Base-by-base conservation (phyloP, 2,888 invertebrate genomes). In the Tenthredo scrophulariae region DNA sequence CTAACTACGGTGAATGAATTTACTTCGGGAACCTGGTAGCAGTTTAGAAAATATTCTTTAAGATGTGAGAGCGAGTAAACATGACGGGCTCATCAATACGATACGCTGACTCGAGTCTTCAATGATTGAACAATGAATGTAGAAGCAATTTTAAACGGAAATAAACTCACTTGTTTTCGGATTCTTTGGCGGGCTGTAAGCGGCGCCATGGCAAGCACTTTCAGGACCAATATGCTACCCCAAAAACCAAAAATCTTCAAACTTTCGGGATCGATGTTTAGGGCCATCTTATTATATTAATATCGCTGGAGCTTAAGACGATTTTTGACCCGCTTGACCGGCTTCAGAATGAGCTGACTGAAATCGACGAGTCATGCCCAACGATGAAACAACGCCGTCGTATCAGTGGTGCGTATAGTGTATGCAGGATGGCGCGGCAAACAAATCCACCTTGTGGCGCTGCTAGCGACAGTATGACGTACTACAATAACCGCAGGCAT, bases 161-260 rank as follows among this genome's bases (percentile, higher is more conserved):
- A 18, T 26, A 40, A 62, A 82, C 82, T 82, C 29, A 91, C 92
- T 87, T 87, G 88, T 50, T 92, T 92, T 5, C 79, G 3, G 62
- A 91, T 89, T 86, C 92, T 89, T 3, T 87, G 85, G 33, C 86
- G 88, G 0, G 65, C 89, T 1, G 91, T 92, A 26, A 91, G 79
- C 0, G 83, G 0, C 7, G 70, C 2, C 90, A 92, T 89, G 0
- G 84, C 86, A 37, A 92, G 5, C 4, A 91, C 15, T 87, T 92
- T 92, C 1, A 92, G 46, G 10, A 88, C 88, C 18, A 92, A 82
- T 5, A 91, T 26, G 29, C 89, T 84, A 29, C 90, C 85, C 91
- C 92, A 92, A 86, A 91, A 92, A 7, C 88, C 90, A 70, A 90
- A 92, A 26, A 89, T 65, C 84, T 86, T 89, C 15, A 90, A 75